Percentiles rank a stretch among this genome's conserved stretches.
These are phyloP conservation scores for Phylloscopus trochiloides DNA, from an alignment of 2,113 vertebrate species.

Conservation along the genomic window DNA sequence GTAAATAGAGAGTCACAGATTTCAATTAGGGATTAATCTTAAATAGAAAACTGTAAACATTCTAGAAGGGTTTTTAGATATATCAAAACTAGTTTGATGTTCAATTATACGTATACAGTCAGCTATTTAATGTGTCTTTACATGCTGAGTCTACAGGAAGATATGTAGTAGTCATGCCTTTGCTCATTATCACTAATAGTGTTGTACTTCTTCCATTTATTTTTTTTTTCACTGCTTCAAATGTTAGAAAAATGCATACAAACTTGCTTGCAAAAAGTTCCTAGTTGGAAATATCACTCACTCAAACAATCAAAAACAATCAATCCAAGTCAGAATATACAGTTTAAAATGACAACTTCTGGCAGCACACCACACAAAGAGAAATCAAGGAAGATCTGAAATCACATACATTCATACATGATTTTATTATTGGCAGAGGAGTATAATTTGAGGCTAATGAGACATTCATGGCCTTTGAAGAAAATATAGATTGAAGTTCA, in stretches of 20 bases:
- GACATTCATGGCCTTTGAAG: background rate
- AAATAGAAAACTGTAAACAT: background rate
- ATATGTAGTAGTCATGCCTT: background rate
- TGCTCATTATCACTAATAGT: background rate
- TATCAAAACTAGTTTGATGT: background rate
- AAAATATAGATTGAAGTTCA: background rate
- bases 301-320: background rate
- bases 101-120: background rate
- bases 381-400: background rate
- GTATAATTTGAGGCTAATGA: background rate
- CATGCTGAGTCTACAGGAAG: background rate
- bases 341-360: background rate
- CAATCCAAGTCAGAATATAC: background rate
- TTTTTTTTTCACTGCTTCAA: background rate
- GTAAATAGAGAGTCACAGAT: background rate
- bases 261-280: background rate
- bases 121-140: background rate
- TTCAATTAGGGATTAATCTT: background rate
- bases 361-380: background rate
- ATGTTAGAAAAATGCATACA: background rate
- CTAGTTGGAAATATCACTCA: background rate
- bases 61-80: background rate
- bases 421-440: background rate
- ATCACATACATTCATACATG: background rate
- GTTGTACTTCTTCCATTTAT: background rate